Percentiles rank a stretch among this genome's conserved stretches.
phyloP scores from a whole-genome alignment of 2,113 vertebrate species.

The Solea senegalensis region DNA sequence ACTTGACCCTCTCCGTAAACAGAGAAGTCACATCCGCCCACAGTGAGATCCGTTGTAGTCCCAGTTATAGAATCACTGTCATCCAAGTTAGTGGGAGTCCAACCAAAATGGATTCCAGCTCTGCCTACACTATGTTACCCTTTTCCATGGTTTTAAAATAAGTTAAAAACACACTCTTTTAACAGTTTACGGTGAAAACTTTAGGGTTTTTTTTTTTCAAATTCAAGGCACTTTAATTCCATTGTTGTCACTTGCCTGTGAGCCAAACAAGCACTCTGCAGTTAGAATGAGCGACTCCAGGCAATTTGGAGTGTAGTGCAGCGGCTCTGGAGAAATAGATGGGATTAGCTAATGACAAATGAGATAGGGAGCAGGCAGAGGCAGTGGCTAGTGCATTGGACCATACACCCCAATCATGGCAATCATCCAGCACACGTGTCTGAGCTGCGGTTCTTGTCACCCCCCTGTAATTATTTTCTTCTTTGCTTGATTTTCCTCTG shows the following conservation, averaged over 20 bases:
- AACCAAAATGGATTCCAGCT: slow-evolving; percentile 16
- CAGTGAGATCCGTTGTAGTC: neutral
- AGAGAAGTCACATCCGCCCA: neutral
- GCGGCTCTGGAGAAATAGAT: neutral
- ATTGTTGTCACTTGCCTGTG: neutral
- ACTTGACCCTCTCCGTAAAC: too few species aligned
- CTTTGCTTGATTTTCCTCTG: slow-evolving; percentile 18
- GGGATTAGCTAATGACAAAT: slow-evolving; percentile 20
- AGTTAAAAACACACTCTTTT: neutral
- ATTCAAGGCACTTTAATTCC: too few species aligned
- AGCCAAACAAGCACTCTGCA: neutral
- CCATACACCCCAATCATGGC: neutral
- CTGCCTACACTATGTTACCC: neutral
- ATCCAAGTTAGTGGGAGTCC: slow-evolving; percentile 31
- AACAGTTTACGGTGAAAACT: neutral
- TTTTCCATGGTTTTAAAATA: slow-evolving; percentile 12
- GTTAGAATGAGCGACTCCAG: neutral
- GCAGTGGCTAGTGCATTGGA: slow-evolving; percentile 11
- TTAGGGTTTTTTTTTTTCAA: neutral
- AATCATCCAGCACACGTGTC: slow-evolving; percentile 20
- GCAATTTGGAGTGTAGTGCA: slow-evolving; percentile 9
- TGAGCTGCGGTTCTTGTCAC: slow-evolving; percentile 25
- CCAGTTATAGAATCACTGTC: neutral
- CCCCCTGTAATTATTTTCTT: slow-evolving; percentile 39
- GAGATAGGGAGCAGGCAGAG: slow-evolving; percentile 6